Percentiles rank a stretch among this genome's conserved stretches.
Evolutionary conservation across 2,113 vertebrate species (phyloP).

Genomic region (Rattus rattus): DNA sequence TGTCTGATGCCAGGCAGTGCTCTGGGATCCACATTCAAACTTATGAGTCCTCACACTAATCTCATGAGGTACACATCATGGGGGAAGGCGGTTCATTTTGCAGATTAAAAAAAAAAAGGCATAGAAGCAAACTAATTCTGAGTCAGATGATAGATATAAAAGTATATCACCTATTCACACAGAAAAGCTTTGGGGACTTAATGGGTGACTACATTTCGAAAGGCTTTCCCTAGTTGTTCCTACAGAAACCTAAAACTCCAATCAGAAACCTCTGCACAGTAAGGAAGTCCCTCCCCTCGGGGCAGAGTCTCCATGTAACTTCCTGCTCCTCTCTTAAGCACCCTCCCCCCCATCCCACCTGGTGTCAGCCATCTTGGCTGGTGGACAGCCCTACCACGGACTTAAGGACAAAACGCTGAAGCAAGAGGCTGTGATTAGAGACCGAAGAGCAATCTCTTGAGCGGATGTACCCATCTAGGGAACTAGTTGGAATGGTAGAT

Average conservation of each 20-base stretch:
- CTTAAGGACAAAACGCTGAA: neutral
- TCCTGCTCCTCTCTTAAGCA: neutral
- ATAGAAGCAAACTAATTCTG: neutral
- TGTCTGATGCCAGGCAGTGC: neutral
- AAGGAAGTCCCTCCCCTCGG: slow-evolving; percentile 10
- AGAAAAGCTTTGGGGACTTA: neutral
- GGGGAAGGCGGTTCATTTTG: neutral
- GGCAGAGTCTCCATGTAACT: neutral
- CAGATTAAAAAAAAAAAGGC: slow-evolving; percentile 30
- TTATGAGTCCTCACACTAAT: neutral
- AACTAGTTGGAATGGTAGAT: neutral
- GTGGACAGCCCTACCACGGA: neutral
- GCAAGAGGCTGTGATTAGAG: neutral
- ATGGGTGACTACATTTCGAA: neutral
- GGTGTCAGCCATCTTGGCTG: neutral
- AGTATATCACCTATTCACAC: neutral
- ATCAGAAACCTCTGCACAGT: slow-evolving; percentile 11
- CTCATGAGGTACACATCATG: neutral
- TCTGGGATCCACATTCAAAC: slow-evolving; percentile 15
- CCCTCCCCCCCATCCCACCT: accelerated
- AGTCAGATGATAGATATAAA: neutral
- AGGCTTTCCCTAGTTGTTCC: neutral
- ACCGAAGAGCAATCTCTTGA: neutral
- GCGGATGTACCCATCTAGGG: neutral
- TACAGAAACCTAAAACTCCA: neutral